A percentile compares a stretch with the other conserved stretches of the same genome.
phyloP scores from a whole-genome alignment of 2,888 invertebrate genomes.

The Pollenia griseotomentosa region DNA sequence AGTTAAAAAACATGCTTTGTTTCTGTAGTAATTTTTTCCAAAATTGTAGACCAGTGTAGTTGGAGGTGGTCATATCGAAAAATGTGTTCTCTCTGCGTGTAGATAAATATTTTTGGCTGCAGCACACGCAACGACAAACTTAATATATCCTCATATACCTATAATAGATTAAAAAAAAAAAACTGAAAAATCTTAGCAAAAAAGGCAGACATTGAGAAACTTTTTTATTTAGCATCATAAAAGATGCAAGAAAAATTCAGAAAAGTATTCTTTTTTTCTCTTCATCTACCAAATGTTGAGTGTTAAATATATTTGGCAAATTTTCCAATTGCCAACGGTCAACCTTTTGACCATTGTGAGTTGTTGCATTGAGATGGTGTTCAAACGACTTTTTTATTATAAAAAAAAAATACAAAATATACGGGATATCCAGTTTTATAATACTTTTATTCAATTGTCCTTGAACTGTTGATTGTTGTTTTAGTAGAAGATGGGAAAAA shows the following conservation, averaged over 20 bases:
- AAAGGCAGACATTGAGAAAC: constrained; percentile 9
- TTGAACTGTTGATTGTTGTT: constrained; percentile 20
- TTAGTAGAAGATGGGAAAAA: neutral
- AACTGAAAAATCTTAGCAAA: neutral
- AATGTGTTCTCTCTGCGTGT: no score
- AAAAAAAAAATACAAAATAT: neutral
- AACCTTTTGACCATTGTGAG: constrained; percentile 1
- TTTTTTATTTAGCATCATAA: constrained; percentile 29
- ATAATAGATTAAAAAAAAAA: neutral
- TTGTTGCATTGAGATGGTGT: neutral
- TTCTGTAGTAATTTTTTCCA: no score
- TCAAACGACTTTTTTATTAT: neutral
- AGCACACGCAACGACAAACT: no score
- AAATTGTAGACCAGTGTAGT: no score
- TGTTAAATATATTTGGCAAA: constrained; percentile 12
- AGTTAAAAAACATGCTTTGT: no score
- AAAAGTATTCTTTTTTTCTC: constrained; percentile 19
- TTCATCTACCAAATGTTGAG: neutral
- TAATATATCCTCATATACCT: no score
- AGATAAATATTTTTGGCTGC: no score
- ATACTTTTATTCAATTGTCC: constrained; percentile 7
- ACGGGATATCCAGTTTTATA: neutral
- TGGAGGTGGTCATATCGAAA: no score
- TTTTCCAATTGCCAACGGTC: neutral
- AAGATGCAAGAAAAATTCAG: constrained; percentile 15